phyloP scores from a whole-genome alignment of 2,797 vertebrate genomes.

The Epinephelus malabaricus region DNA sequence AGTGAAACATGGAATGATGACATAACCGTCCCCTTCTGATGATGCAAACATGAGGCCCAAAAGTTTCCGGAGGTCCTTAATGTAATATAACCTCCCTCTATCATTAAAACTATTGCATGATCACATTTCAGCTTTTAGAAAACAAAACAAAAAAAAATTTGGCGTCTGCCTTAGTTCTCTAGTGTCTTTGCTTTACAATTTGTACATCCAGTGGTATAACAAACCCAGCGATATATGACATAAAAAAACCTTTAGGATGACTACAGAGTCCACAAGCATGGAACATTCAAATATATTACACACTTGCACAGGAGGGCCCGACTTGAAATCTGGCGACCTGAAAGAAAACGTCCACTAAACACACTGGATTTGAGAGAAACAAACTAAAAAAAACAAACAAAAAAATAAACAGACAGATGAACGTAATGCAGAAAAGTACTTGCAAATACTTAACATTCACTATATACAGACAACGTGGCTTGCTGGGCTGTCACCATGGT shows the following conservation, averaged over 20 bases:
- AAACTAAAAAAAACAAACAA: not conserved
- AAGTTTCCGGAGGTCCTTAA: slow-evolving; percentile 46
- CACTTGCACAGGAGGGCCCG: slow-evolving; percentile 80
- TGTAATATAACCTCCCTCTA: slow-evolving; percentile 67
- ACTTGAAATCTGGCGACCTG: slow-evolving; percentile 75
- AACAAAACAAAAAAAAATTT: slow-evolving; percentile 53
- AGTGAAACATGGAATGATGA: slow-evolving; percentile 23
- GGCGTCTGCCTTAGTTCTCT: slow-evolving; percentile 76
- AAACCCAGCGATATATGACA: slow-evolving; percentile 87
- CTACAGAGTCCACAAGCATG: slow-evolving; percentile 84
- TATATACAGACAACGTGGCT: slow-evolving; percentile 94
- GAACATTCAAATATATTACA: slow-evolving; percentile 91
- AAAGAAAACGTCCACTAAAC: slow-evolving; percentile 84
- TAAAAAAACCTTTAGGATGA: slow-evolving; percentile 60
- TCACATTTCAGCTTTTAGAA: slow-evolving; percentile 77
- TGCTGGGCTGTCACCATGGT: slow-evolving; percentile 87
- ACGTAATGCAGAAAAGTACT: slow-evolving; percentile 85
- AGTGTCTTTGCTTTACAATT: slow-evolving; percentile 85
- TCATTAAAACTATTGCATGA: slow-evolving; percentile 77
- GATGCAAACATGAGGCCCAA: slow-evolving; percentile 76
- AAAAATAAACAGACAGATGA: slow-evolving; percentile 63
- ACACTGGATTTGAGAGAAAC: slow-evolving; percentile 70
- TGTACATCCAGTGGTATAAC: slow-evolving; percentile 89
- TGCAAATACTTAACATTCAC: slow-evolving; percentile 95
- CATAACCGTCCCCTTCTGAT: slow-evolving; percentile 60